phyloP scores from a whole-genome alignment of 2,113 vertebrate species.

The Fregetta grallaria region DNA sequence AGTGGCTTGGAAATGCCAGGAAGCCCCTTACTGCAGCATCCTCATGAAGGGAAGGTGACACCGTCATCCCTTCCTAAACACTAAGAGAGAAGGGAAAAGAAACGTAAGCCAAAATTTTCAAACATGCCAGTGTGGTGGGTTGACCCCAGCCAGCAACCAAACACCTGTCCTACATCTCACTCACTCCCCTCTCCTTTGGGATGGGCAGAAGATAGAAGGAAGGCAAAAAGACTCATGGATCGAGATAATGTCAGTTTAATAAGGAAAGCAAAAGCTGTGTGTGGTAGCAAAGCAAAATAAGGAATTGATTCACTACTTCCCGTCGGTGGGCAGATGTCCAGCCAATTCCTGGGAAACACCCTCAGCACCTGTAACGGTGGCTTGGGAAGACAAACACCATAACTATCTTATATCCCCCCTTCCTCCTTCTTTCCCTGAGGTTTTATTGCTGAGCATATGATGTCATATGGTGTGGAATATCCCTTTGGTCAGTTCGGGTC shows the following conservation, averaged over 20 bases:
- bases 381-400: not conserved
- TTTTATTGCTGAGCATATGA: not conserved
- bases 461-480: not conserved
- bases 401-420: not conserved
- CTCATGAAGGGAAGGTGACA: not conserved
- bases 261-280: not conserved
- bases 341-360: not conserved
- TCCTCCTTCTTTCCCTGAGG: not conserved
- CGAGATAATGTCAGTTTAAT: not conserved
- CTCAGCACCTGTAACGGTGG: not conserved
- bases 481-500: not conserved
- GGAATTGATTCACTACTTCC: not conserved
- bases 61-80: not conserved
- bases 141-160: not conserved
- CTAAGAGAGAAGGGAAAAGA: not conserved
- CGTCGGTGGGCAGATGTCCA: not conserved
- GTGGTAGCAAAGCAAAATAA: not conserved
- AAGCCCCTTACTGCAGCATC: not conserved
- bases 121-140: not conserved
- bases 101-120: not conserved
- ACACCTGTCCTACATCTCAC: not conserved
- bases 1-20: not conserved
- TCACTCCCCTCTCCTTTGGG: not conserved
- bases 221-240: not conserved
- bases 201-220: not conserved